Percentiles rank a stretch among this genome's conserved stretches.
Evolutionary conservation across 2,113 vertebrate species (phyloP).

Genomic region (Azemiops feae): DNA sequence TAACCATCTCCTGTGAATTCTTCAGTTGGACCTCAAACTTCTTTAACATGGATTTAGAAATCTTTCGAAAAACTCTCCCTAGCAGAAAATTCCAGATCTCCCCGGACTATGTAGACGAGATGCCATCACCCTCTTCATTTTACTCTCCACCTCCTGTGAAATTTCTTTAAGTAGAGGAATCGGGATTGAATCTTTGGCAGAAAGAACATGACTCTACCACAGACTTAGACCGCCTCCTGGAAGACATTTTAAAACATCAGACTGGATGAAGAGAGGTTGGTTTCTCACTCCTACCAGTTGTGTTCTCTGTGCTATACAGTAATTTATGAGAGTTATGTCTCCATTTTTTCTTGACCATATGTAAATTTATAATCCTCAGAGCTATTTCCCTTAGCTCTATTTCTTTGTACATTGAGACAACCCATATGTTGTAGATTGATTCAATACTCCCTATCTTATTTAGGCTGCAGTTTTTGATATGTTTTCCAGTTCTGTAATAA

Average conservation of each 20-base stretch:
- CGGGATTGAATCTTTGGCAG: background rate
- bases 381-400: background rate
- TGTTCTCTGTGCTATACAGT: background rate
- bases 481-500: background rate
- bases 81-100: background rate
- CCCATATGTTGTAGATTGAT: background rate
- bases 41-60: background rate
- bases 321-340: background rate
- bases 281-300: background rate
- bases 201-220: background rate
- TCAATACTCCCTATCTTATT: background rate
- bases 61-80: background rate
- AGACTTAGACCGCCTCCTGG: background rate
- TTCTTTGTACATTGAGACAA: background rate
- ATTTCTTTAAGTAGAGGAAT: background rate
- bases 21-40: background rate
- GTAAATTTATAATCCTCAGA: background rate
- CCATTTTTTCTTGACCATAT: background rate
- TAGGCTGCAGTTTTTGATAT: background rate
- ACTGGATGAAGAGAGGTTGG: background rate
- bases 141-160: background rate
- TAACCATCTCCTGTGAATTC: background rate
- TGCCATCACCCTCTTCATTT: background rate
- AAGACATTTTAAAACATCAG: background rate
- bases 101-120: background rate